phyloP scores from a whole-genome alignment of 2,113 vertebrate genomes.

The Apodemus sylvaticus region DNA sequence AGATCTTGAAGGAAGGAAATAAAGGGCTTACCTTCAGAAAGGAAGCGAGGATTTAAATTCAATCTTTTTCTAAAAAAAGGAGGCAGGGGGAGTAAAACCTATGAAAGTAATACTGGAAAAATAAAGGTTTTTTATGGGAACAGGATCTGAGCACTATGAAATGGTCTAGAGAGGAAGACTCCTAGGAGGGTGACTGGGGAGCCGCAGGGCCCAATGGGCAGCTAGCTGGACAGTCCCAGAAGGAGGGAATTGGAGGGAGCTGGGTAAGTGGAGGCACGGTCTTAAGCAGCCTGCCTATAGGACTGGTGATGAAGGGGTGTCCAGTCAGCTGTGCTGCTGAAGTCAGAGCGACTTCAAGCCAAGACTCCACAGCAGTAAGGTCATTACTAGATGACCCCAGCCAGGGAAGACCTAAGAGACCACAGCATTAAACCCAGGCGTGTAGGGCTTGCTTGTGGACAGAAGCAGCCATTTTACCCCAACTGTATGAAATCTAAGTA shows the following conservation, averaged over 20 bases:
- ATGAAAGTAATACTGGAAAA: not conserved
- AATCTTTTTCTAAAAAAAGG: not conserved
- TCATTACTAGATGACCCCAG: not conserved
- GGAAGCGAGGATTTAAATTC: slow-evolving; percentile 7
- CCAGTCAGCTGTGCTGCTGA: not conserved
- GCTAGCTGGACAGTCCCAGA: not conserved
- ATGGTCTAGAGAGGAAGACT: not conserved
- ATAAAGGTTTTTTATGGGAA: not conserved
- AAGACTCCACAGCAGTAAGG: not conserved
- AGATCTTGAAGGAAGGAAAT: not conserved
- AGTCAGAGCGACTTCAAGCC: not conserved
- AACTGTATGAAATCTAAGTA: not conserved
- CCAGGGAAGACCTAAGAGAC: not conserved
- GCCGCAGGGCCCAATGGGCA: not conserved
- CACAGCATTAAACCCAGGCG: not conserved
- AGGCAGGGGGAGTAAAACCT: not conserved
- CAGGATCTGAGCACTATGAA: not conserved
- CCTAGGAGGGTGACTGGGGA: not conserved
- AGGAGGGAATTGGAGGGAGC: not conserved
- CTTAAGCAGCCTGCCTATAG: not conserved
- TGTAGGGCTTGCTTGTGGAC: not conserved
- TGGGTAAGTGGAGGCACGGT: not conserved
- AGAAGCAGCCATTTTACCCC: not conserved
- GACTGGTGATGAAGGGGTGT: not conserved
- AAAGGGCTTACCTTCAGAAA: not conserved